Base-by-base conservation (phyloP, 2,797 vertebrate species). In the Typhlichthys eigenmanni region DNA sequence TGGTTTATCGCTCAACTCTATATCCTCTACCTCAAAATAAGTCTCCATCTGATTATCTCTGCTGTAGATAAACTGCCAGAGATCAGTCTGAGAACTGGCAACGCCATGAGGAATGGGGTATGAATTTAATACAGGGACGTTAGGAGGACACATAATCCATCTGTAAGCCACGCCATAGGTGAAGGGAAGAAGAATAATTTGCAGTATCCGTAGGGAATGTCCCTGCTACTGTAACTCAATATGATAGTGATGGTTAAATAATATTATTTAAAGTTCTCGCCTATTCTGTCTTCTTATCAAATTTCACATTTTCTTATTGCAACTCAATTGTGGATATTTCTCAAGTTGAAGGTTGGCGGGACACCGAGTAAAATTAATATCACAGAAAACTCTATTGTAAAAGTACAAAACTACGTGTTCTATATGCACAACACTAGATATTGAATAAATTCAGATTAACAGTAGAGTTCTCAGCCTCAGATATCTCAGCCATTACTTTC, bases 361-460 rank as follows among this genome's bases (percentile, higher is more conserved):
- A 53, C 62, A 64, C 74, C 64, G 55, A 67, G 70, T 74, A 51
- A 80, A 58, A 60, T 58, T 60, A 46, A 59, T 60, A 19, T 72
- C 47, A 54, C 17, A 52, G 32, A 51, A 50, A 51, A 12, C 52
- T 59, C 59, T 0, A 47, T 57, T 59, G 55, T 47, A 64, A 16
- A 62, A 55, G 64, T 5, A 55, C 34, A 52, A 76, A 55, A 24
- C 53, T 17, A 65, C 66, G 81, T 66, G 59, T 71, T 68, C 50
- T 14, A 0, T 49, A 48, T 16, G 17, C 59, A 12, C 49, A 17
- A 57, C 14, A 68, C 38, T 51, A 5, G 47, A 43, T 16, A n/a
- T 45, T 43, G 12, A 14, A 57, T 43, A 4, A 29, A 19, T 5
- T 38, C 19, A n/a, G 14, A 14, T 5, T 11, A 7, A 29, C 55